Base-by-base conservation (phyloP, 2,888 invertebrate species). In the Zygaena filipendulae region DNA sequence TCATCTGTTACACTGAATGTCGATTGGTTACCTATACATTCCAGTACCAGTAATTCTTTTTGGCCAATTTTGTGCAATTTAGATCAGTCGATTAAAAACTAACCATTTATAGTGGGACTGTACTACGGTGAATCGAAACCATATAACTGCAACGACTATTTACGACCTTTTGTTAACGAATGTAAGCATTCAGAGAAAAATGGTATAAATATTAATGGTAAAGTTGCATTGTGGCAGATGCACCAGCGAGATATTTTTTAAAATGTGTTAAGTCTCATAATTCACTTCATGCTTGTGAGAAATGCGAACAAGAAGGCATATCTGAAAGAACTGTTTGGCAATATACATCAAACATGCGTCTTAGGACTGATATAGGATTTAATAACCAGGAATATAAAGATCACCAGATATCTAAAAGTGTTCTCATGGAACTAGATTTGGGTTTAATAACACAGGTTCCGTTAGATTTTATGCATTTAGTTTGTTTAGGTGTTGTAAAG, bases 261-360 rank as follows among this genome's bases (percentile, higher is more conserved):
- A 35, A 35, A 31, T 23, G 35, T 29, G 29, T 35, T 19, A 35
- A 31, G 13, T 35, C 30, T 4, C 35, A 35, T 23, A 35, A 35
- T 28, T 35, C 35, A 4, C 26, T 35, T 7, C 19, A 35, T 20
- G 35, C 25, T 3, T 31, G 35, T 28, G 31, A 35, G 7, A 31
- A 31, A 29, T 35, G 31, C 13, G 10, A 24, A 9, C 35, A 35
- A 23, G 35, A 30, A 30, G 30, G 34, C 9, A 27, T n/a, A n/a
- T n/a, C n/a, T n/a, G n/a, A n/a, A n/a, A n/a, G n/a, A n/a, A n/a
- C n/a, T n/a, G n/a, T n/a, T 20, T 7, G 27, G 28, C 28, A 22
- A 25, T 25, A 18, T 26, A 23, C 27, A 29, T 18, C 18, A 10
- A 11, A 13, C 9, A 27, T 27, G 12, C 10, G 5, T 24, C 30